Conservation (phyloP, 2,888 invertebrate species). For the Limulus polyphemus region DNA sequence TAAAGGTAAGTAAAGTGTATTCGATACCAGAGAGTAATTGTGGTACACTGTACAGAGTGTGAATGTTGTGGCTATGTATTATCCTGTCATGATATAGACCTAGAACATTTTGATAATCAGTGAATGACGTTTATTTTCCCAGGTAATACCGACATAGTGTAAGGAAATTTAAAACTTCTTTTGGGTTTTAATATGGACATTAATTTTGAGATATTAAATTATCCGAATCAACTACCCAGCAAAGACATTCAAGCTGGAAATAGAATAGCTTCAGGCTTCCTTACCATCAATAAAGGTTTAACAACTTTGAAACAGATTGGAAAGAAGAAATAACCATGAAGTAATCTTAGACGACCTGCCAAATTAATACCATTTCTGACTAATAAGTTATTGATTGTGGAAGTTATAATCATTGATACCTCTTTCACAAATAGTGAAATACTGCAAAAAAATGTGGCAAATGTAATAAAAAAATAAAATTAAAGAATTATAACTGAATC, state of each 20-base stretch:
- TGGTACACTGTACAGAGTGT: too few species aligned
- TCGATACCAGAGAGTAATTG: too few species aligned
- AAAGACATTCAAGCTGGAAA: slow-evolving; percentile 69
- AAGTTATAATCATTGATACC: too few species aligned
- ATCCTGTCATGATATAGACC: too few species aligned
- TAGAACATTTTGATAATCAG: background rate
- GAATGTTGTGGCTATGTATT: too few species aligned
- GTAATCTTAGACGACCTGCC: slow-evolving; percentile 26
- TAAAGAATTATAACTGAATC: too few species aligned
- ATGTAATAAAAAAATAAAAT: too few species aligned
- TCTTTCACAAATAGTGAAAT: too few species aligned
- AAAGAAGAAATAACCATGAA: slow-evolving; percentile 83
- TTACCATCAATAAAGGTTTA: slow-evolving; percentile 43
- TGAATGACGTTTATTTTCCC: slow-evolving; percentile 34
- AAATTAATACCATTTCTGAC: too few species aligned
- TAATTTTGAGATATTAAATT: slow-evolving; percentile 96
- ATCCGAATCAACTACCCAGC: slow-evolving; percentile 95
- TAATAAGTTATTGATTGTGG: background rate
- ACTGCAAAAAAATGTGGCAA: too few species aligned
- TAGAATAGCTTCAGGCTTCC: slow-evolving; percentile 70
- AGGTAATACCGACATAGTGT: slow-evolving; percentile 95
- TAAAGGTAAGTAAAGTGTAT: too few species aligned
- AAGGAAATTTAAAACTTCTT: slow-evolving; percentile 91
- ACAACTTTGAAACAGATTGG: slow-evolving; percentile 93
- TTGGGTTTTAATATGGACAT: slow-evolving; percentile 93